Conservation (phyloP, 1,140 invertebrate genomes). For the Cotesia glomerata region DNA sequence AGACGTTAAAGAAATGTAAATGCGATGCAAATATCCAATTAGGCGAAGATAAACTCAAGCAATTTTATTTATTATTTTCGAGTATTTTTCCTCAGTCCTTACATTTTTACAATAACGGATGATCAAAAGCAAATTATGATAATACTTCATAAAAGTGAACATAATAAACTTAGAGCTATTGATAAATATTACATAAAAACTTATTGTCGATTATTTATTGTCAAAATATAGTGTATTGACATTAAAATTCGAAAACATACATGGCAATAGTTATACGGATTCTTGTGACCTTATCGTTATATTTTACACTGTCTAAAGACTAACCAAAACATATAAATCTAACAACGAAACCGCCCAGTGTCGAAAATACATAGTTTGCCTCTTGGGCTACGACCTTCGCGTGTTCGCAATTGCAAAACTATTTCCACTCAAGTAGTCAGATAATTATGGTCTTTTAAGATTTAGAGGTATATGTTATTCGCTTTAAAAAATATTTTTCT, state of each 20-base stretch:
- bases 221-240: no score
- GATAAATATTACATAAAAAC: no score
- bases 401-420: background rate
- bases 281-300: no score
- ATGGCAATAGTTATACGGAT: no score
- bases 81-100: background rate
- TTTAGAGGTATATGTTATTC: background rate
- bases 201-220: no score
- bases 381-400: constrained; percentile 2
- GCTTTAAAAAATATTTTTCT: no score
- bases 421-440: background rate
- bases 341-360: background rate
- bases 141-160: no score
- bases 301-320: background rate
- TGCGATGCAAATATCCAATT: constrained; percentile 19
- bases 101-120: background rate
- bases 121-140: no score
- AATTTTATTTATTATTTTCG: background rate
- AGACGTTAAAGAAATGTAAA: constrained; percentile 11
- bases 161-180: no score
- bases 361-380: constrained; percentile 10
- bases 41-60: background rate
- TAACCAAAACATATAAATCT: background rate
- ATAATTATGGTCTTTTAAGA: background rate
- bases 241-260: no score